Evolutionary conservation across 2,113 vertebrate genomes (phyloP).

Genomic region (Piaya cayana): DNA sequence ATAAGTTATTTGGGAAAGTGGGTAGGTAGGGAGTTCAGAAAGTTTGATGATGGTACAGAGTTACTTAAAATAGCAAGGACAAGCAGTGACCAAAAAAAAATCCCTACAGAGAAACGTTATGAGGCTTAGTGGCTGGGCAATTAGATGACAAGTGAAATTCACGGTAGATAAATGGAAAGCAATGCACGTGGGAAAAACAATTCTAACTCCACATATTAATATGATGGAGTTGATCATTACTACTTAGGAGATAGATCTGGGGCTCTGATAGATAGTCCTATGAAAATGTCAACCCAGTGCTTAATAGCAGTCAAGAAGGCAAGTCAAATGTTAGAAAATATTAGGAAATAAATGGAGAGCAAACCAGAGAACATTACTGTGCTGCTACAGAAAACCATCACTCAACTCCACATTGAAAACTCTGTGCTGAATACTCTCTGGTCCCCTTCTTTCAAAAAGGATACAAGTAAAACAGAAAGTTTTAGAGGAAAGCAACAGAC

Average conservation of each 20-base stretch:
- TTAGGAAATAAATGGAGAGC: constrained; percentile 34
- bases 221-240: constrained; percentile 56
- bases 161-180: constrained; percentile 45
- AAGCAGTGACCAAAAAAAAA: not conserved
- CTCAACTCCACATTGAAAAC: not conserved
- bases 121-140: not conserved
- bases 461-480: not conserved
- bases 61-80: not conserved
- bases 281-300: constrained; percentile 33
- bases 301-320: constrained; percentile 39
- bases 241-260: constrained; percentile 36
- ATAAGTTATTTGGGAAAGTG: not conserved
- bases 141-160: constrained; percentile 50
- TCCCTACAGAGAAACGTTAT: not conserved
- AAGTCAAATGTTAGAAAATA: constrained; percentile 49
- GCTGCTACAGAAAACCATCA: constrained; percentile 10
- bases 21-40: not conserved
- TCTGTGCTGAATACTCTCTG: not conserved
- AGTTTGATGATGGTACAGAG: not conserved
- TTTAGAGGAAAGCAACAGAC: not conserved
- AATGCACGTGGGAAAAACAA: constrained; percentile 38
- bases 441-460: not conserved
- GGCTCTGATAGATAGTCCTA: constrained; percentile 29
- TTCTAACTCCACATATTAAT: constrained; percentile 46
- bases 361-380: constrained; percentile 9